Evolutionary conservation across 2,888 invertebrate genomes (phyloP).

Genomic region (Ennomos quercinarius): DNA sequence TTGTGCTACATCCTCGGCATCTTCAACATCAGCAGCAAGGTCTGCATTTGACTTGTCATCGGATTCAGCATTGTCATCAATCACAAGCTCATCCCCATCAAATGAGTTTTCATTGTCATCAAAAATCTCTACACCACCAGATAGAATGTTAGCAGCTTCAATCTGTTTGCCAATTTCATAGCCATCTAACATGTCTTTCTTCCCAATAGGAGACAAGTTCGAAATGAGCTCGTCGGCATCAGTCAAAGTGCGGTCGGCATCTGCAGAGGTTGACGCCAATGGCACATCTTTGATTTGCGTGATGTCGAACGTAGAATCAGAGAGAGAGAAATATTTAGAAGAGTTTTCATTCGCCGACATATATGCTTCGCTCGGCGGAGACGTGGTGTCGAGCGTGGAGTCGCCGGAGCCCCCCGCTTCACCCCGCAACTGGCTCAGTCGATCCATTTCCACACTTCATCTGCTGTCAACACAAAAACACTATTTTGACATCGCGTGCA

Average conservation of each 20-base stretch:
- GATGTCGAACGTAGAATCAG: conserved; percentile 72
- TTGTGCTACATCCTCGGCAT: neutral
- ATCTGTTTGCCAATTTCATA: conserved; percentile 79
- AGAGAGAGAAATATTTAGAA: conserved; percentile 77
- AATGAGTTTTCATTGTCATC: conserved; percentile 83
- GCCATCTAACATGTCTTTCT: conserved; percentile 67
- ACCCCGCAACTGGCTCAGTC: conserved; percentile 74
- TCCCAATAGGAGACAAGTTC: conserved; percentile 70
- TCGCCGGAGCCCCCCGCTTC: conserved; percentile 70
- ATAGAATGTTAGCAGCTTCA: conserved; percentile 79
- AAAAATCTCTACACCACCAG: conserved; percentile 80
- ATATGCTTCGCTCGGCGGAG: conserved; percentile 71
- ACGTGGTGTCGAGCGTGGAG: conserved; percentile 72
- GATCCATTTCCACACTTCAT: conserved; percentile 83
- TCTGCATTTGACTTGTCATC: conserved; percentile 62
- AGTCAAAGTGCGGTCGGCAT: conserved; percentile 55
- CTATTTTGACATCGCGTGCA: conserved; percentile 38
- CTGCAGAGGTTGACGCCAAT: conserved; percentile 50
- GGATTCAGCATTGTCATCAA: conserved; percentile 75
- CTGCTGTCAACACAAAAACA: conserved; percentile 64
- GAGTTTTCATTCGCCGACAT: conserved; percentile 76
- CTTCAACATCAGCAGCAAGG: conserved; percentile 39
- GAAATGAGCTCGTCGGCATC: conserved; percentile 62
- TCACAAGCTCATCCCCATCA: conserved; percentile 79
- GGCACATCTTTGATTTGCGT: conserved; percentile 68